A percentile compares a stretch with the other conserved stretches of the same genome.
Conservation (phyloP, 1,140 invertebrate species). For the Euschistus heros region DNA sequence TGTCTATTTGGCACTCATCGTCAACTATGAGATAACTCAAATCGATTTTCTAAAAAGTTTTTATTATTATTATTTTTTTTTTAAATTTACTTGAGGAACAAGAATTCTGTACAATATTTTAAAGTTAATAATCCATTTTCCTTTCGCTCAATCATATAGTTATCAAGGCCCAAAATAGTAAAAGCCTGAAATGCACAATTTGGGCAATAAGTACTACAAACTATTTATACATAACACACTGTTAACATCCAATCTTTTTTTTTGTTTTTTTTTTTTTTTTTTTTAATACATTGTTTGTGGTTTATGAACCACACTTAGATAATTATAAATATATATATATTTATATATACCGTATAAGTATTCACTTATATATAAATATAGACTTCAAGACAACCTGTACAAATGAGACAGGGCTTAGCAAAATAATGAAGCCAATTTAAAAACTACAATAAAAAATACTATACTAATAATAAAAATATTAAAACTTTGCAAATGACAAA, state of each 20-base stretch:
- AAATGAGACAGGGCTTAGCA: slow-evolving; percentile 16
- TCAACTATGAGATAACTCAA: slow-evolving; percentile 10
- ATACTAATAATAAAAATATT: slow-evolving; percentile 11
- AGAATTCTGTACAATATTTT: slow-evolving; percentile 10
- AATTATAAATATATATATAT: slow-evolving; percentile 18
- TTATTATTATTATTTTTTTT: no score
- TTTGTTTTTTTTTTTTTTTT: no score
- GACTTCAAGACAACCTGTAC: slow-evolving; percentile 15
- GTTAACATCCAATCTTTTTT: slow-evolving; percentile 9
- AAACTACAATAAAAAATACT: slow-evolving; percentile 16
- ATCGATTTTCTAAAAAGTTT: not conserved
- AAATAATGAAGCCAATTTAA: slow-evolving; percentile 17
- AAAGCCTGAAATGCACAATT: slow-evolving; percentile 23
- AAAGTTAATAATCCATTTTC: slow-evolving; percentile 19
- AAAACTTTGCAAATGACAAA: slow-evolving; percentile 14
- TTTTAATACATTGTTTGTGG: slow-evolving; percentile 4
- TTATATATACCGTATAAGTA: slow-evolving; percentile 15
- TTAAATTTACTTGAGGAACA: slow-evolving; percentile 16
- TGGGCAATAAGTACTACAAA: slow-evolving; percentile 6
- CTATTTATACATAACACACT: slow-evolving; percentile 15
- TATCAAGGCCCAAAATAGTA: slow-evolving; percentile 17
- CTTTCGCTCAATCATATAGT: slow-evolving; percentile 17
- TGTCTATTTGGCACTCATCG: slow-evolving; percentile 10
- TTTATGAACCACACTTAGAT: slow-evolving; percentile 5
- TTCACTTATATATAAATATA: slow-evolving; percentile 15